Evolutionary conservation across 2,113 vertebrate species (phyloP).

Genomic region (Pachypanchax playfairii): DNA sequence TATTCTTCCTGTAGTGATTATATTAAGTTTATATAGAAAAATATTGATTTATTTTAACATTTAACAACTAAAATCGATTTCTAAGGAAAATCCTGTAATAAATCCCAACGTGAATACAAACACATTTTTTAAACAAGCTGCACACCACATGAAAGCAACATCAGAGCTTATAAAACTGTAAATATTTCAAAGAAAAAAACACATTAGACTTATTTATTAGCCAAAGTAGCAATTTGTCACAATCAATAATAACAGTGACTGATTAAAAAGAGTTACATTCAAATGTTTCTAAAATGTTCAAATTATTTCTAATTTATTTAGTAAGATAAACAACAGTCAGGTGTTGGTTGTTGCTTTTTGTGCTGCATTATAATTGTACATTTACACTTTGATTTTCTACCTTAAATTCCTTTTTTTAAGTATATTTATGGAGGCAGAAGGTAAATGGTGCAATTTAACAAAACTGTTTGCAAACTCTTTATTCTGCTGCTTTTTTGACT

Average conservation of each 20-base stretch:
- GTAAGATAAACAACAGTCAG: background rate
- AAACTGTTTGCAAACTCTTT: background rate
- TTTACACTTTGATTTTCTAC: background rate
- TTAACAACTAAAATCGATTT: background rate
- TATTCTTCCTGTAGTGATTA: background rate
- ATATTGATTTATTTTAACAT: background rate
- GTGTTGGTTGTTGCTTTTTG: background rate
- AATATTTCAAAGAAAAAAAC: background rate
- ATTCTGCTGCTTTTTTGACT: background rate
- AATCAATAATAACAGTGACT: background rate
- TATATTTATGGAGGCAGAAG: constrained; percentile 1
- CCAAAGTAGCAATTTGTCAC: background rate
- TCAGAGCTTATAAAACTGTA: background rate
- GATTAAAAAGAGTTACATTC: background rate
- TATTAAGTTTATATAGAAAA: background rate
- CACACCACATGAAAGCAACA: background rate
- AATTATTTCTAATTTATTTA: background rate
- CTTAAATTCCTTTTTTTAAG: background rate
- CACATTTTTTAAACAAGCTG: background rate
- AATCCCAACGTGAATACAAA: background rate
- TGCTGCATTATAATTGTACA: background rate
- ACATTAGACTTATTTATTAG: background rate
- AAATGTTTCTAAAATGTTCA: background rate
- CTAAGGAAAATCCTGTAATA: no score
- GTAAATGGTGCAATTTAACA: background rate